Percentiles rank a stretch among this genome's conserved stretches.
These are phyloP conservation scores for Spisula solida DNA, from an alignment of 2,888 invertebrate genomes.

Conservation along the genomic window DNA sequence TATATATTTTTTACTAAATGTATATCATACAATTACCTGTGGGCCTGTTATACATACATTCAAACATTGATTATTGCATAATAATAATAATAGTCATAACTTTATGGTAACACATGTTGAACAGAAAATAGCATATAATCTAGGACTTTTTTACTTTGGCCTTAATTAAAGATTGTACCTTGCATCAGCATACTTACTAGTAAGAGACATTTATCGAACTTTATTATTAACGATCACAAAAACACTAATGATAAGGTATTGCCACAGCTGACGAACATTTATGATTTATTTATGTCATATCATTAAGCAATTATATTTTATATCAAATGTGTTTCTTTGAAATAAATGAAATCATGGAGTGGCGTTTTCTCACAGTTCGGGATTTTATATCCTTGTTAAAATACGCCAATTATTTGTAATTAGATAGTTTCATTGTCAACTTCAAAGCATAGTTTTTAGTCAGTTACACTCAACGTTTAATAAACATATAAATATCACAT, in stretches of 20 bases:
- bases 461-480: slow-evolving; percentile 20
- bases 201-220: neutral
- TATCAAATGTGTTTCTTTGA: slow-evolving; percentile 22
- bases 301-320: slow-evolving; percentile 27
- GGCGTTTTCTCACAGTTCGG: slow-evolving; percentile 31
- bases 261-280: neutral
- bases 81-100: too few species aligned
- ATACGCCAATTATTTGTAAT: slow-evolving; percentile 41
- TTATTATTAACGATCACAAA: slow-evolving; percentile 12
- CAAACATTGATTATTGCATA: too few species aligned
- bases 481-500: slow-evolving; percentile 23
- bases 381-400: slow-evolving; percentile 6
- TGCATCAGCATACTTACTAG: neutral
- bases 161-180: too few species aligned
- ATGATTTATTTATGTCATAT: slow-evolving; percentile 36
- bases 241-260: neutral
- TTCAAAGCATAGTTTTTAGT: slow-evolving; percentile 33
- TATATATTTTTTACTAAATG: too few species aligned
- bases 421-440: slow-evolving; percentile 36
- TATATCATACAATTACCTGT: too few species aligned
- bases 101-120: too few species aligned
- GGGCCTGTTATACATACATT: too few species aligned
- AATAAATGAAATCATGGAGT: slow-evolving; percentile 7
- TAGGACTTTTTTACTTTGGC: too few species aligned
- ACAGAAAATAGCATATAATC: too few species aligned